Evolutionary conservation across 2,113 vertebrate genomes (phyloP).

Genomic region (Serinus canaria): DNA sequence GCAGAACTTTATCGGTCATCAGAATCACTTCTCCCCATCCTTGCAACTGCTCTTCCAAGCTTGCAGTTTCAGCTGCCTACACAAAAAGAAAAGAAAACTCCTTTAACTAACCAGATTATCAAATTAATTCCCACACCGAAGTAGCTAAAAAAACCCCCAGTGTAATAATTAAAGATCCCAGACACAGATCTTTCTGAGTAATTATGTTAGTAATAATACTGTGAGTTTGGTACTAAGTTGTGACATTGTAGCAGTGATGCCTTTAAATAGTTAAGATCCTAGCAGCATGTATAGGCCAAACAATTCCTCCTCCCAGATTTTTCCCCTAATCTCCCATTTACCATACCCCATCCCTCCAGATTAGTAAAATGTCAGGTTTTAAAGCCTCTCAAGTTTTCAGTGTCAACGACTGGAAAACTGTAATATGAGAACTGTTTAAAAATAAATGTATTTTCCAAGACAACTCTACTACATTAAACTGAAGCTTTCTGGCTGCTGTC

Average conservation of each 20-base stretch:
- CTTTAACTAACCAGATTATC: background rate
- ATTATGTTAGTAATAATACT: background rate
- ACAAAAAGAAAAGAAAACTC: background rate
- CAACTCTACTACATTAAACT: background rate
- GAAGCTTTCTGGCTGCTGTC: background rate
- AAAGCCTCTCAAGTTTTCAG: background rate
- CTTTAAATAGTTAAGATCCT: background rate
- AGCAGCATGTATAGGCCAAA: background rate
- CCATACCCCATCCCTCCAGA: rapidly evolving
- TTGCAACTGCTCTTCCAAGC: slow-evolving; percentile 94
- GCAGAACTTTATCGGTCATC: slow-evolving; percentile 85
- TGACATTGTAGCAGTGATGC: background rate
- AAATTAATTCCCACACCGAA: background rate
- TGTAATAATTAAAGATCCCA: background rate
- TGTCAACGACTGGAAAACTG: background rate
- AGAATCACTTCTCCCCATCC: slow-evolving; percentile 98
- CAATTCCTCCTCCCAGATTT: background rate
- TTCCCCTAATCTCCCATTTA: background rate
- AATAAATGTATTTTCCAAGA: background rate
- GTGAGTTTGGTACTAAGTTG: background rate
- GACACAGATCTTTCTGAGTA: background rate
- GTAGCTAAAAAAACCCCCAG: background rate
- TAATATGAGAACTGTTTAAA: background rate
- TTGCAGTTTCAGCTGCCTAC: slow-evolving; percentile 90
- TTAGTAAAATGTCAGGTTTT: background rate